These are phyloP conservation scores for Psilanteris sp. DNA, from an alignment of 1,140 invertebrate genomes.

Conservation along the genomic window DNA sequence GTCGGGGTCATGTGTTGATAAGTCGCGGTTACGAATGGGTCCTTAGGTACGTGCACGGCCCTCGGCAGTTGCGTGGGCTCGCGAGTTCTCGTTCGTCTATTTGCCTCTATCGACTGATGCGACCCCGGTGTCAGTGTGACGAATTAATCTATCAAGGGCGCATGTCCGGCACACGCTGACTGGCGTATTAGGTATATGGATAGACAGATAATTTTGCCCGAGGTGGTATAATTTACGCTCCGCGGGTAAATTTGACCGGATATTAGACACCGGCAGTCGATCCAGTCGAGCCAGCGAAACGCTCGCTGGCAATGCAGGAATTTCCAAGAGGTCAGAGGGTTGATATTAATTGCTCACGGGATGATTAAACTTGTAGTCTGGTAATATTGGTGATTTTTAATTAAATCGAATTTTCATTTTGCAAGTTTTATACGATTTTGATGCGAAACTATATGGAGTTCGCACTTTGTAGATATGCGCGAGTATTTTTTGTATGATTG, in stretches of 20 bases:
- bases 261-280: background rate
- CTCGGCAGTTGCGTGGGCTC: slow-evolving; percentile 5
- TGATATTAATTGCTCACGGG: too few relatives aligned
- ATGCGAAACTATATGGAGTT: too few relatives aligned
- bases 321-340: background rate
- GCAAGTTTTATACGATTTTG: too few relatives aligned
- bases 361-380: too few relatives aligned
- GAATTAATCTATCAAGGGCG: slow-evolving; percentile 21
- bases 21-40: slow-evolving; percentile 3
- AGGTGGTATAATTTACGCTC: background rate
- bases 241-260: background rate
- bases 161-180: slow-evolving; percentile 17
- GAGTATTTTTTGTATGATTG: too few relatives aligned
- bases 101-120: slow-evolving; percentile 15
- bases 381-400: too few relatives aligned
- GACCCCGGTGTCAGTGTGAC: slow-evolving; percentile 15
- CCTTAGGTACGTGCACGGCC: slow-evolving; percentile 1
- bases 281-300: background rate
- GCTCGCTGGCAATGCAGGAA: slow-evolving; percentile 9
- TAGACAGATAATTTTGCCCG: slow-evolving; percentile 11
- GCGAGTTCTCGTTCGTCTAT: slow-evolving; percentile 17
- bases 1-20: slow-evolving; percentile 7
- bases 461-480: too few relatives aligned
- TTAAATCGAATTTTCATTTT: too few relatives aligned
- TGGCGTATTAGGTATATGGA: slow-evolving; percentile 2